Percentiles rank a stretch among this genome's conserved stretches.
Evolutionary conservation across 2,113 vertebrate genomes (phyloP).

Genomic region (Oostethus manadensis): DNA sequence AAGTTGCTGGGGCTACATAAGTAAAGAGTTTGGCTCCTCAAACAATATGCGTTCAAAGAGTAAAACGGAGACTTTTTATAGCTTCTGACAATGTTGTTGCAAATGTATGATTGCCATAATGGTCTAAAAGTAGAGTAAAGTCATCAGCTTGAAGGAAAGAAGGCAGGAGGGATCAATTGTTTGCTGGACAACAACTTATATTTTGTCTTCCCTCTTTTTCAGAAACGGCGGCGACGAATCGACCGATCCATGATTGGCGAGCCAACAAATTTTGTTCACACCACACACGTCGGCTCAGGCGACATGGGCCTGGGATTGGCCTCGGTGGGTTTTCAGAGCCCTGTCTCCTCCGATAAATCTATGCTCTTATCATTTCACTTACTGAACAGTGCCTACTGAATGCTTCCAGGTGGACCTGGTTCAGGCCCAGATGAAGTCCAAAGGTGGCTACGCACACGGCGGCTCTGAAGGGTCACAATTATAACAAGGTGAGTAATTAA

Average conservation of each 20-base stretch:
- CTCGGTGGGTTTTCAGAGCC: slow-evolving; percentile 66
- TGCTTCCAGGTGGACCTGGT: slow-evolving; percentile 72
- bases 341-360: background rate
- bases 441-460: slow-evolving; percentile 78
- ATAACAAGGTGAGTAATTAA: slow-evolving; percentile 56
- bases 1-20: no score
- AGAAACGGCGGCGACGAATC: slow-evolving; percentile 81
- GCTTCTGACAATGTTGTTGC: no score
- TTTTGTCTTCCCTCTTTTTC: slow-evolving; percentile 10
- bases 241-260: slow-evolving; percentile 89
- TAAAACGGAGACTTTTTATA: no score
- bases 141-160: no score
- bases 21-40: no score
- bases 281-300: slow-evolving; percentile 82
- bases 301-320: slow-evolving; percentile 74
- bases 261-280: slow-evolving; percentile 89
- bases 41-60: no score
- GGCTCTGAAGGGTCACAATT: slow-evolving; percentile 71
- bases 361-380: background rate
- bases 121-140: no score
- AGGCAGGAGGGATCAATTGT: background rate
- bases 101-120: no score
- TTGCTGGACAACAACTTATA: no score
- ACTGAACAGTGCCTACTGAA: background rate
- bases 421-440: slow-evolving; percentile 85